Percentiles rank a stretch among this genome's conserved stretches.
Conservation (phyloP, 2,888 invertebrate genomes). For the Philhelius pedissequus region DNA sequence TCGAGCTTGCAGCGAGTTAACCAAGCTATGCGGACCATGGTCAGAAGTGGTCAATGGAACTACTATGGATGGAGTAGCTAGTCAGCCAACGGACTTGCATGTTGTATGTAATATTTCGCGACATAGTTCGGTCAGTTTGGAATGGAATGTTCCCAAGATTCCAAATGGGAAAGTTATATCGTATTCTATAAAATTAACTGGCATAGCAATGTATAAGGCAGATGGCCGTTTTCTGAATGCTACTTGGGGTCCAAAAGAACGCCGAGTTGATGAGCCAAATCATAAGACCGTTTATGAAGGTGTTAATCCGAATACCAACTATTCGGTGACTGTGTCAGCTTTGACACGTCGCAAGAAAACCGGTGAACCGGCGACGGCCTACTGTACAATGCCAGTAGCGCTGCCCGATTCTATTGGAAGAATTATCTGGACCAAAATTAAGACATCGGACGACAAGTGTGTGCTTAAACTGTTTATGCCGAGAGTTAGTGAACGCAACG, state of each 20-base stretch:
- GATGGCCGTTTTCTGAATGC: conserved; percentile 80
- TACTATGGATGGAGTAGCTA: conserved; percentile 90
- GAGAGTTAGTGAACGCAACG: conserved; percentile 89
- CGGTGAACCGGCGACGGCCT: conserved; percentile 83
- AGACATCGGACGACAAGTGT: conserved; percentile 83
- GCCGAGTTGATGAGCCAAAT: conserved; percentile 81
- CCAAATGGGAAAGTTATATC: conserved; percentile 89
- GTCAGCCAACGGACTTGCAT: conserved; percentile 85
- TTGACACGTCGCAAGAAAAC: conserved; percentile 87
- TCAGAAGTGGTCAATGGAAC: conserved; percentile 88
- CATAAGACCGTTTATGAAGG: conserved; percentile 82
- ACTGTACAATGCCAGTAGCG: conserved; percentile 86
- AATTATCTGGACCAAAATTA: conserved; percentile 82
- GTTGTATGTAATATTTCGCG: conserved; percentile 82
- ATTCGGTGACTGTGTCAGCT: conserved; percentile 88
- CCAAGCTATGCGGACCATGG: conserved; percentile 87
- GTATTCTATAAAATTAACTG: conserved; percentile 84
- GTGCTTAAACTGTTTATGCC: conserved; percentile 88
- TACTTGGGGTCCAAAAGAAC: conserved; percentile 82
- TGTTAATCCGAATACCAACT: conserved; percentile 90
- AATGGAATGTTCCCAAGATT: conserved; percentile 86
- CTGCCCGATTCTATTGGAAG: conserved; percentile 82
- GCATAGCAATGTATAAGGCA: conserved; percentile 81
- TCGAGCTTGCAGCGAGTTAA: conserved; percentile 89
- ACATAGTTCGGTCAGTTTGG: conserved; percentile 83